Evolutionary conservation across 2,797 vertebrate genomes (phyloP), one percentile per base, ranked within the genome.

Genomic region (Lateolabrax maculatus): DNA sequence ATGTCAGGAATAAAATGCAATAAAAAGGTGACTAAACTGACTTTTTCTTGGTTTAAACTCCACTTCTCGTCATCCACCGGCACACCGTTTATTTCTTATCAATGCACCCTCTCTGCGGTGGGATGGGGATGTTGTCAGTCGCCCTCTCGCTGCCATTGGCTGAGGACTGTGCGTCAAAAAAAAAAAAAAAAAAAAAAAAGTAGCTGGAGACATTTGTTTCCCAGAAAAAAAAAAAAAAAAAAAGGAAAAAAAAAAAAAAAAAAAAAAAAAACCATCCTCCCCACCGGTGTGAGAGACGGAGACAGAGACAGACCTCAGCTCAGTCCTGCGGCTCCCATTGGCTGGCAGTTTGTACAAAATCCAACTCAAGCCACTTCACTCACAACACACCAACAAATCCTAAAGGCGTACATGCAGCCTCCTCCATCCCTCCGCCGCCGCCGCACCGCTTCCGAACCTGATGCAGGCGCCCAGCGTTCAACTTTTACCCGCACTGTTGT

Each of bases 81-180:
- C 68, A 68, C 34, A 82, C 5, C 52, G 68, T 87, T 81, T 58
- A 81, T 89, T 87, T 96, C 93, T 96, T 94, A 93, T 95, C 94
- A 92, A 94, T 94, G 94, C 90, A 89, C 89, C 92, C 94, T 95
- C 94, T 95, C 94, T 94, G 95, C 92, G 77, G 79, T 79, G 90
- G 90, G 90, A 86, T 89, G 90, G 95, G 95, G 95, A 97, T 95
- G 95, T 87, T 97, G 97, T 97, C 96, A 96, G 96, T 96, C 95
- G 95, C 93, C 88, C 96, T 94, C 95, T 95, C 93, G 91, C 95
- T 97, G 96, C 97, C 95, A 99, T 99, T 99, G 98, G 97, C 95
- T 98, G 96, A 96, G 94, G 96, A 97, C 95, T 96, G 97, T 96
- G 97, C 96, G 97, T 98, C 97, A 97, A 97, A 97, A 34, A 97